phyloP scores from a whole-genome alignment of 1,140 invertebrate genomes.

The Sycophaga agraensis region DNA sequence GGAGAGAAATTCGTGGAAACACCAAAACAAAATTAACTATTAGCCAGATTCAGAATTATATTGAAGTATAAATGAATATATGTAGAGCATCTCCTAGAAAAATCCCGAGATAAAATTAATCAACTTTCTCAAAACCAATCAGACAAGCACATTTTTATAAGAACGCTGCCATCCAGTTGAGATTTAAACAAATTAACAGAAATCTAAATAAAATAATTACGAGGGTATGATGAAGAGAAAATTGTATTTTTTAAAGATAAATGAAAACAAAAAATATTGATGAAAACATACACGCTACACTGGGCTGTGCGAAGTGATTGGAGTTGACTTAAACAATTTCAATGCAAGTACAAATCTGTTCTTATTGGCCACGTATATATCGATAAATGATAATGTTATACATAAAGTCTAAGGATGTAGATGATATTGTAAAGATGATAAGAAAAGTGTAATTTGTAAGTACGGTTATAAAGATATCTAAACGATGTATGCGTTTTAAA shows the following conservation, averaged over 20 bases:
- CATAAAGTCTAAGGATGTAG: constrained; percentile 46
- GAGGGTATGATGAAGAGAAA: constrained; percentile 28
- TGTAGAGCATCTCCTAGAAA: constrained; percentile 40
- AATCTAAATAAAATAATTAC: constrained; percentile 13
- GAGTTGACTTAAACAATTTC: constrained; percentile 59
- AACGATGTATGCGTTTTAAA: constrained; percentile 26
- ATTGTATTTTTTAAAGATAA: constrained; percentile 58
- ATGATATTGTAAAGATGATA: constrained; percentile 55
- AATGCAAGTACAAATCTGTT: constrained; percentile 61
- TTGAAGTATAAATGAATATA: not conserved
- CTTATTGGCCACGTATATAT: constrained; percentile 59
- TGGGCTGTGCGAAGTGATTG: constrained; percentile 59
- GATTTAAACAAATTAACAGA: constrained; percentile 27
- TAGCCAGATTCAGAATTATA: not conserved
- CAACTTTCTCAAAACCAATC: constrained; percentile 54
- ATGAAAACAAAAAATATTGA: constrained; percentile 48
- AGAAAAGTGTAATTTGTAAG: constrained; percentile 52
- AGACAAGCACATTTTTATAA: constrained; percentile 46
- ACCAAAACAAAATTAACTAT: not conserved
- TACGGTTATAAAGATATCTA: constrained; percentile 46
- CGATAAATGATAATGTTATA: constrained; percentile 52
- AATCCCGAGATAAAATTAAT: constrained; percentile 13
- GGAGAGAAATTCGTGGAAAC: not conserved
- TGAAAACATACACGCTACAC: constrained; percentile 56
- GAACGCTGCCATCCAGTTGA: constrained; percentile 55